phyloP scores from a whole-genome alignment of 2,113 vertebrate species.

The Lampris megalopsis region DNA sequence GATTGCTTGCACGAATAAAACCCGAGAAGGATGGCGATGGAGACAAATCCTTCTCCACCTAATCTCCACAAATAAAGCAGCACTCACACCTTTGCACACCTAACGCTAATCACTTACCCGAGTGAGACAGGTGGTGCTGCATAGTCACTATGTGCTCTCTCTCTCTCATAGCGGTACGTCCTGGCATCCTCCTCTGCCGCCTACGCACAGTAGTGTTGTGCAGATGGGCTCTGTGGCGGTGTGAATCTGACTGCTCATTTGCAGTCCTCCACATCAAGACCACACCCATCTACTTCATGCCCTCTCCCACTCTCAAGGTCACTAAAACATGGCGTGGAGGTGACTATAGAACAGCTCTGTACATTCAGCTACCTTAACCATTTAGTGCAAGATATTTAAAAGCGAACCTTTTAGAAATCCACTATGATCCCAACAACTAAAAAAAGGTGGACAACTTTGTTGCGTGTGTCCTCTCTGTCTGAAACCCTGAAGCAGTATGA shows the following conservation, averaged over 20 bases:
- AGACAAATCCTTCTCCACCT: slow-evolving; percentile 66
- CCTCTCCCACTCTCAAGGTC: slow-evolving; percentile 27
- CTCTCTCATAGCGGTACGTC: slow-evolving; percentile 51
- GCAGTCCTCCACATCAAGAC: slow-evolving; percentile 15
- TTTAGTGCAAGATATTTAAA: neutral
- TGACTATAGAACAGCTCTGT: neutral
- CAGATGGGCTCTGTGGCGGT: slow-evolving; percentile 66
- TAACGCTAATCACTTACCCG: slow-evolving; percentile 59
- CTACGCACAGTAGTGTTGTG: slow-evolving; percentile 55
- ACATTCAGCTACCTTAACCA: neutral
- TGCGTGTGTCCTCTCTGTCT: no score
- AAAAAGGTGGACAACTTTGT: neutral
- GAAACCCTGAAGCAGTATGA: no score
- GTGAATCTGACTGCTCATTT: slow-evolving; percentile 52
- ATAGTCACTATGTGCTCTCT: slow-evolving; percentile 38
- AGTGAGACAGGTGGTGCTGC: slow-evolving; percentile 72
- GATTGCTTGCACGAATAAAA: slow-evolving; percentile 56
- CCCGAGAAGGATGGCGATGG: slow-evolving; percentile 43
- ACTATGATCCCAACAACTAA: neutral
- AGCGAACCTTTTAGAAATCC: neutral
- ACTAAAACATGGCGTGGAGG: neutral
- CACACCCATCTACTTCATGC: slow-evolving; percentile 27
- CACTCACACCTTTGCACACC: slow-evolving; percentile 54
- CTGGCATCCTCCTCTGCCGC: slow-evolving; percentile 63
- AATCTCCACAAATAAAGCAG: slow-evolving; percentile 63